These are phyloP conservation scores for Toxotes chatareus DNA, from an alignment of 2,113 vertebrate genomes.

Conservation along the genomic window DNA sequence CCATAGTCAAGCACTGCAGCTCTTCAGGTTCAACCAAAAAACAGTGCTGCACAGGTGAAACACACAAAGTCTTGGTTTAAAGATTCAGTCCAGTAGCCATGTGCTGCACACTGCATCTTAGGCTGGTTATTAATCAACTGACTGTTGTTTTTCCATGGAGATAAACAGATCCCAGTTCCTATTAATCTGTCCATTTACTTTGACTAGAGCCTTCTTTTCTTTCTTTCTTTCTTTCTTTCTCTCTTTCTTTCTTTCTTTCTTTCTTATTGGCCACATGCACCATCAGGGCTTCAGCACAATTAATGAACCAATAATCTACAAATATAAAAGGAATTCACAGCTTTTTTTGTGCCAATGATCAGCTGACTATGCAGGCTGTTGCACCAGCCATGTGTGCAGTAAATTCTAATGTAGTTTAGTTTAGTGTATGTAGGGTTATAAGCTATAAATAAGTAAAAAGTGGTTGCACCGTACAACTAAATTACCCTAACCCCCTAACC, in stretches of 20 bases:
- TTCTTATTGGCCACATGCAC: not conserved
- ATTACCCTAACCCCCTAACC: too few species aligned
- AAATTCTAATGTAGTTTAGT: too few species aligned
- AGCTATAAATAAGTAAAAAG: too few species aligned
- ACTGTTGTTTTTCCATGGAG: not conserved
- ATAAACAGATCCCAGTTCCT: not conserved
- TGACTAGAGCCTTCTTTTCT: not conserved
- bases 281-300: not conserved
- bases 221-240: not conserved
- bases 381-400: too few species aligned
- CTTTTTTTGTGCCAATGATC: not conserved
- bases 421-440: not conserved
- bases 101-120: not conserved
- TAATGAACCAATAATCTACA: not conserved
- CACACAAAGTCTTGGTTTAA: not conserved
- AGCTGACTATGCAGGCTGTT: not conserved
- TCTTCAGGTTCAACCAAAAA: not conserved
- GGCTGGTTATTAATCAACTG: not conserved
- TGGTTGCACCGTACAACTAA: too few species aligned
- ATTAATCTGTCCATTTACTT: not conserved
- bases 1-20: conserved; percentile 12
- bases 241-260: not conserved
- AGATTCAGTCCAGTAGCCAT: not conserved
- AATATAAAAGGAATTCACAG: not conserved
- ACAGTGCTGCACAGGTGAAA: conserved; percentile 1